These are phyloP conservation scores for Poecile montanus DNA, from an alignment of 2,797 vertebrate species.

Conservation along the genomic window DNA sequence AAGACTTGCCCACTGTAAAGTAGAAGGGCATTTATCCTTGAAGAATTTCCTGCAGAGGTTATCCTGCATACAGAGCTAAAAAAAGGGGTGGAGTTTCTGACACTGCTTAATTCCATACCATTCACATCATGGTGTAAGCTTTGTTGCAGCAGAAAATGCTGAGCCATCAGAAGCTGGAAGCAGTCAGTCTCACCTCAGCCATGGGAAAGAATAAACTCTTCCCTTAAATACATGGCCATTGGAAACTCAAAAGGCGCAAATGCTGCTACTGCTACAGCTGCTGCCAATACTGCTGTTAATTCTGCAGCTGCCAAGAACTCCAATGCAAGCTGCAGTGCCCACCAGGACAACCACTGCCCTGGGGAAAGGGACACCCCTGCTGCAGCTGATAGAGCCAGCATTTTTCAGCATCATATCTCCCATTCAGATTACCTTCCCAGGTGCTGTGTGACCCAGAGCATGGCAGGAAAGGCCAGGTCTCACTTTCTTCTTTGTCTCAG, in stretches of 20 bases:
- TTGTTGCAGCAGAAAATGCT: not conserved
- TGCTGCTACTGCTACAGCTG: not conserved
- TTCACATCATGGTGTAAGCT: not conserved
- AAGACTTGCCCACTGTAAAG: not conserved
- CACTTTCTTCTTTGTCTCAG: not conserved
- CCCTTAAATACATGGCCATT: not conserved
- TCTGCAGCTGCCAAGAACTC: not conserved
- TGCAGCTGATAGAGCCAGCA: not conserved
- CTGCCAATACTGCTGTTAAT: not conserved
- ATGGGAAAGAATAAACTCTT: not conserved
- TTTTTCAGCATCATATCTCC: not conserved
- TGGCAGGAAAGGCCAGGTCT: not conserved
- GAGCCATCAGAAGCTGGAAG: not conserved
- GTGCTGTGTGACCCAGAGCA: not conserved
- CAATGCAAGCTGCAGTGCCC: not conserved
- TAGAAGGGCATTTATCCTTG: not conserved
- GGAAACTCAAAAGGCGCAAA: not conserved
- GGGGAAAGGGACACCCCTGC: not conserved
- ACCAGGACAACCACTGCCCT: not conserved
- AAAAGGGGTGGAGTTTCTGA: not conserved
- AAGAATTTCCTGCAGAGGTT: not conserved
- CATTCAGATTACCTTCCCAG: not conserved
- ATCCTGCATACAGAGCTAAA: not conserved
- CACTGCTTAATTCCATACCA: not conserved
- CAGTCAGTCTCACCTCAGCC: not conserved